Conservation (phyloP, 2,797 vertebrate species). For the Falco columbarius region DNA sequence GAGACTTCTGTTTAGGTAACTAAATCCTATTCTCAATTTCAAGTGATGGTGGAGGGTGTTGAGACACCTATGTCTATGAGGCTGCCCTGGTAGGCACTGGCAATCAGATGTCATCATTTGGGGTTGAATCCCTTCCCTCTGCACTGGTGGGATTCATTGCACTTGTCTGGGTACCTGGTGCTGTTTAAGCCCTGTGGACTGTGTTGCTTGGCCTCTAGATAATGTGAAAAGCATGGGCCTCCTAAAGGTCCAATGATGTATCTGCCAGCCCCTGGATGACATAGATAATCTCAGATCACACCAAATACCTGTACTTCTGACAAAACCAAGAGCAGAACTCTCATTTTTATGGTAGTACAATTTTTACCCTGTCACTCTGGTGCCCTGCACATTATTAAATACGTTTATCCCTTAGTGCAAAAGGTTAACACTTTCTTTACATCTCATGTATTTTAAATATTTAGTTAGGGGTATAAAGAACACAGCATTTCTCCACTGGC, state of each 20-base stretch:
- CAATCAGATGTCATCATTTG: not conserved
- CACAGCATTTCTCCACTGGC: not conserved
- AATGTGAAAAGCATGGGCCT: not conserved
- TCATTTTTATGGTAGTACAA: not conserved
- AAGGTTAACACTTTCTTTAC: not conserved
- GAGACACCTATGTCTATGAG: fast-evolving
- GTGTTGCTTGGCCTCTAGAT: not conserved
- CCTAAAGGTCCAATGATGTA: not conserved
- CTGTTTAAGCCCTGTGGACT: not conserved
- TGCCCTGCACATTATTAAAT: not conserved
- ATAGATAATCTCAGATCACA: not conserved
- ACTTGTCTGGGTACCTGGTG: not conserved
- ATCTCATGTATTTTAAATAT: not conserved
- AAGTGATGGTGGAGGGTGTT: not conserved
- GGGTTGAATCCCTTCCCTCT: not conserved
- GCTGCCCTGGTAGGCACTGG: not conserved
- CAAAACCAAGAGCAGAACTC: not conserved
- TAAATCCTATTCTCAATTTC: not conserved
- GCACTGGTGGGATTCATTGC: not conserved
- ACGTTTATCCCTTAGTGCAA: not conserved
- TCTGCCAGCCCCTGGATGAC: not conserved
- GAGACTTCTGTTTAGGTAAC: not conserved
- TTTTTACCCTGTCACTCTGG: not conserved
- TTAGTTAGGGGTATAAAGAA: not conserved
- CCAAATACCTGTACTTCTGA: not conserved